A percentile compares a stretch with the other conserved stretches of the same genome.
phyloP scores from a whole-genome alignment of 2,888 invertebrate species.

The Metellina segmentata region DNA sequence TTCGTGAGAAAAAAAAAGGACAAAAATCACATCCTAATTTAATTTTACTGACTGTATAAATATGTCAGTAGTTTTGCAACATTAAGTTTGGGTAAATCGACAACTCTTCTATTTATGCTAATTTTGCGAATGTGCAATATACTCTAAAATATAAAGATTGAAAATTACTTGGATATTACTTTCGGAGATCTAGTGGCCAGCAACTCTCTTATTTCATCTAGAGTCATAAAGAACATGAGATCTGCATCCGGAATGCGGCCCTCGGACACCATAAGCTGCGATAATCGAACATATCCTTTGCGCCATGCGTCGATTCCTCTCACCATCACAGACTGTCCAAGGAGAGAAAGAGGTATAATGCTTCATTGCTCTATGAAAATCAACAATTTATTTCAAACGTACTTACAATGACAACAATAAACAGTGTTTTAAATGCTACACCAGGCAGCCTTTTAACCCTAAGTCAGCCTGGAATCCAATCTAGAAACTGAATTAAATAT shows the following conservation, averaged over 20 bases:
- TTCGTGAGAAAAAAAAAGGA: not conserved
- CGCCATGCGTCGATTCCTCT: conserved; percentile 35
- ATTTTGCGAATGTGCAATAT: too few species aligned
- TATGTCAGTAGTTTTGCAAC: not conserved
- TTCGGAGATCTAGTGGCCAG: conserved; percentile 61
- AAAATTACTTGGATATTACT: conserved; percentile 58
- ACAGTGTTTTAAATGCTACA: too few species aligned
- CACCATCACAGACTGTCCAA: conserved; percentile 51
- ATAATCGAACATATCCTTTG: conserved; percentile 44
- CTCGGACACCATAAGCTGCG: conserved; percentile 60
- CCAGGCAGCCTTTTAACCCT: too few species aligned
- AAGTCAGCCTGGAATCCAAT: too few species aligned
- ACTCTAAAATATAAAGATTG: not conserved
- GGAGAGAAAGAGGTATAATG: not conserved
- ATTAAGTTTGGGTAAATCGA: not conserved
- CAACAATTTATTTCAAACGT: too few species aligned
- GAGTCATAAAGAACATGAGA: conserved; percentile 58
- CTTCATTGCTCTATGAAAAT: not conserved
- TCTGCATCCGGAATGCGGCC: conserved; percentile 69
- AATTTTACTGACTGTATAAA: not conserved
- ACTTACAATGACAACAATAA: too few species aligned
- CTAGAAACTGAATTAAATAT: too few species aligned
- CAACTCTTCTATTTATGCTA: not conserved
- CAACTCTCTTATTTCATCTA: conserved; percentile 63
- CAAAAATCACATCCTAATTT: not conserved